Evolutionary conservation across 2,113 vertebrate genomes (phyloP).

Genomic region (Hemichromis elongatus): DNA sequence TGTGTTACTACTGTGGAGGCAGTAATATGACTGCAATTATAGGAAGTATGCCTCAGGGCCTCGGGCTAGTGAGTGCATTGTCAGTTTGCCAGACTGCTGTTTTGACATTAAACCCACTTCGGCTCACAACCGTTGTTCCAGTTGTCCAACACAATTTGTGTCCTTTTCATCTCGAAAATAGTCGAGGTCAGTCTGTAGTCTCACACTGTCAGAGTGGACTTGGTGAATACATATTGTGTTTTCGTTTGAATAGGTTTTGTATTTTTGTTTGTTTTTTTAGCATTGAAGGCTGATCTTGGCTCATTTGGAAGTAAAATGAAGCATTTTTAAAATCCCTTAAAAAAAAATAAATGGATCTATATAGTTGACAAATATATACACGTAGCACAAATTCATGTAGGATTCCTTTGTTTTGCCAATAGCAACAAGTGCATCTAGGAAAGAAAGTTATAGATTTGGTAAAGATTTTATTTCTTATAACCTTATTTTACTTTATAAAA

Average conservation of each 20-base stretch:
- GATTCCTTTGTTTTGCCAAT: background rate
- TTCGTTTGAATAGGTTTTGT: background rate
- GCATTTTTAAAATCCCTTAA: background rate
- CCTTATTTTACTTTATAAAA: background rate
- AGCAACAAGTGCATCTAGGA: background rate
- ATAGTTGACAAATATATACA: background rate
- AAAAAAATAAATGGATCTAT: too few relatives aligned
- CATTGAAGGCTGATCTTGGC: background rate
- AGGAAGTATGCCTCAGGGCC: constrained; percentile 37
- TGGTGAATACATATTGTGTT: background rate
- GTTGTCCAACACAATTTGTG: constrained; percentile 64
- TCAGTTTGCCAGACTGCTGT: constrained; percentile 39
- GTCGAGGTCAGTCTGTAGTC: constrained; percentile 7
- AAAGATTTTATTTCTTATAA: background rate
- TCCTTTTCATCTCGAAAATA: constrained; percentile 52
- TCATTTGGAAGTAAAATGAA: background rate
- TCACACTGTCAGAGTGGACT: background rate
- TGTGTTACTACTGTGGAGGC: constrained; percentile 3
- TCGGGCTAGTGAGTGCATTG: constrained; percentile 27
- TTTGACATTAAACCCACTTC: constrained; percentile 64
- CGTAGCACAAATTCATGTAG: background rate
- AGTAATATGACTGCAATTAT: constrained; percentile 39
- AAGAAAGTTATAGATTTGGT: background rate
- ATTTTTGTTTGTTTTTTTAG: background rate
- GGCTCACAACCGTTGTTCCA: constrained; percentile 58